Evolutionary conservation across 2,113 vertebrate species (phyloP).

Genomic region (Gopherus evgoodei): DNA sequence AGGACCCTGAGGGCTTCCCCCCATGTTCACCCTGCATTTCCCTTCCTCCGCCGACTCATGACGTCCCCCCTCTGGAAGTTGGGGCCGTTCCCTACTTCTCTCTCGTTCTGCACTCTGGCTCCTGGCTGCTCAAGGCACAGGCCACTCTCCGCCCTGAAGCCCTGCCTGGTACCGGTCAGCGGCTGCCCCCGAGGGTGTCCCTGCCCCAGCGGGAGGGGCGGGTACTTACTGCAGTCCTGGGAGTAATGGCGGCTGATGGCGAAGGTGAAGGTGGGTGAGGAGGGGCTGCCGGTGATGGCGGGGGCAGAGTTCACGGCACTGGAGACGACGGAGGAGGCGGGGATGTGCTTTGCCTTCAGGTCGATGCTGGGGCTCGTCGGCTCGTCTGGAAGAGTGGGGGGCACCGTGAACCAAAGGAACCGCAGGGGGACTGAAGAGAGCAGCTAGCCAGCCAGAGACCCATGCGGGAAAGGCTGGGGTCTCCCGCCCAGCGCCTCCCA

Average conservation of each 20-base stretch:
- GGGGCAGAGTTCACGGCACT: slow-evolving; percentile 93
- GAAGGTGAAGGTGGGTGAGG: slow-evolving; percentile 93
- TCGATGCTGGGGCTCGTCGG: slow-evolving; percentile 96
- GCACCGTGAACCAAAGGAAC: not conserved
- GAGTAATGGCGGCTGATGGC: slow-evolving; percentile 92
- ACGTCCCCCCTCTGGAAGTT: not conserved
- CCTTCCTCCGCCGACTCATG: not conserved
- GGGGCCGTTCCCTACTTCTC: not conserved
- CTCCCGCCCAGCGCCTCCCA: accelerated
- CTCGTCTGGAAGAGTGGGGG: slow-evolving; percentile 83
- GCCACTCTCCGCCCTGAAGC: not conserved
- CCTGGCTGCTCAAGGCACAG: not conserved
- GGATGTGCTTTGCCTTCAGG: slow-evolving; percentile 94
- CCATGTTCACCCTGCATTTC: not conserved
- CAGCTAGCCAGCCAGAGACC: not conserved
- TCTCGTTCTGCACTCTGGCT: too few relatives aligned
- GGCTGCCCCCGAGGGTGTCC: not conserved
- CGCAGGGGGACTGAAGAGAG: not conserved
- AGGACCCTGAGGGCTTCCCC: not conserved
- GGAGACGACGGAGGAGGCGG: slow-evolving; percentile 97
- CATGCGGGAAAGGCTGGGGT: not conserved
- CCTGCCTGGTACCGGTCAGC: not conserved
- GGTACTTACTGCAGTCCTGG: slow-evolving; percentile 95
- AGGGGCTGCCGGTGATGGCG: slow-evolving; percentile 86
- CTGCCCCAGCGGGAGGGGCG: not conserved